Evolutionary conservation across 2,888 invertebrate species (phyloP), one percentile per base, ranked within the genome.

Genomic region (Cartodere bifasciata): DNA sequence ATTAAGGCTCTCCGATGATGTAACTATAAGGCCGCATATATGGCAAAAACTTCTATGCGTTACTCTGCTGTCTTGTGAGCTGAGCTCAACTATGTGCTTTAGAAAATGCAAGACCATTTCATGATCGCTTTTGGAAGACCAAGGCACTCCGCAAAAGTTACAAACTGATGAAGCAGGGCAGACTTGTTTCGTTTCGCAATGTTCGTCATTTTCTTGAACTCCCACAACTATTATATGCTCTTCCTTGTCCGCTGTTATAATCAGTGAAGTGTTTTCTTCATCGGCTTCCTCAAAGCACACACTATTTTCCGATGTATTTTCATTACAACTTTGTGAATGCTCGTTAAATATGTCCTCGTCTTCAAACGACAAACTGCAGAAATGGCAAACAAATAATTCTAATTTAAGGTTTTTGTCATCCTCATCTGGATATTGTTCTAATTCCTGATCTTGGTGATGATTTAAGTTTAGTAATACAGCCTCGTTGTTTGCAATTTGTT

Each of bases 21-120:
- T 9, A 15, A 16, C 12, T 13, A 32, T 4, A 9, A 32, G 21
- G 4, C 32, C 32, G 13, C 32, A 32, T 27, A 24, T 13, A 3
- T n/a, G 12, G 16, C 32, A 32, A 27, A 32, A 27, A 10, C 14
- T 13, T 27, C 32, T 26, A 13, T 27, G 27, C 4, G 32, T 4
- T 4, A 32, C 27, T 3, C 13, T 13, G 9, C n/a, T 20, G 21
- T 25, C 32, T 14, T 26, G 26, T 32, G 17, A 26, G n/a, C n/a
- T n/a, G n/a, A n/a, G n/a, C 13, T 32, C 13, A 10, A 27, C 22
- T 4, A 32, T 27, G 22, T 32, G 32, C 12, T 26, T 24, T 4
- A 32, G 6, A n/a, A 16, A 32, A 16, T 32, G 32, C 13, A 32
- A 20, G 11, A 14, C 23, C n/a, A 12, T 21, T 10, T 27, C 27